phyloP scores from a whole-genome alignment of 2,888 invertebrate species.

The Malacosoma neustria region DNA sequence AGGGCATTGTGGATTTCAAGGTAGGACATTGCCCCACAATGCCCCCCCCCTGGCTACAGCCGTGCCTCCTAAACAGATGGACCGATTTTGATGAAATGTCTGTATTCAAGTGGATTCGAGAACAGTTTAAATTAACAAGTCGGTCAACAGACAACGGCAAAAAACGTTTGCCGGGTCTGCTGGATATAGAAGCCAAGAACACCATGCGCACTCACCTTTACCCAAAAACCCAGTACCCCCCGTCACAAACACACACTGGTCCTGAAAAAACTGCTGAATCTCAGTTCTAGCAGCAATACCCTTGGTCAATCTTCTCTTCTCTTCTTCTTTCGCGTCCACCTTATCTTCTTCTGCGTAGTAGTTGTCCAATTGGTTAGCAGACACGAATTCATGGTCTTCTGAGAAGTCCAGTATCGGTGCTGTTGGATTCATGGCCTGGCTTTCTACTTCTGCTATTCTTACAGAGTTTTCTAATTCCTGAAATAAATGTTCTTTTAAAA shows the following conservation, averaged over 20 bases:
- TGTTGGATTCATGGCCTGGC: constrained; percentile 55
- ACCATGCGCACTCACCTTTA: constrained; percentile 52
- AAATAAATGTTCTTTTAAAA: no score
- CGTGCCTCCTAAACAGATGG: no score
- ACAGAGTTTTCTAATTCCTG: constrained; percentile 57
- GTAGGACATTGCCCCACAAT: no score
- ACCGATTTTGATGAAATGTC: no score
- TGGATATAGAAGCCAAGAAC: constrained; percentile 10
- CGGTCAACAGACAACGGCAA: constrained; percentile 7
- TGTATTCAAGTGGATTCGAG: no score
- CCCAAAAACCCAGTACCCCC: constrained; percentile 67
- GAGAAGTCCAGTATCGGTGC: constrained; percentile 61
- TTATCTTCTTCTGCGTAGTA: constrained; percentile 66
- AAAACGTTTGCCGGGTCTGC: no score
- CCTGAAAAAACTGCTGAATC: constrained; percentile 53
- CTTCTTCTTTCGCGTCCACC: constrained; percentile 57
- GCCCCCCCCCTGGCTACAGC: no score
- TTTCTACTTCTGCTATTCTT: constrained; percentile 44
- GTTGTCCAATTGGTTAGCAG: constrained; percentile 56
- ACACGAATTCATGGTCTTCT: constrained; percentile 70
- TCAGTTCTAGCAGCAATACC: constrained; percentile 52
- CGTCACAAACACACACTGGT: constrained; percentile 64
- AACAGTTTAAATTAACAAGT: no score
- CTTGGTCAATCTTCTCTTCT: constrained; percentile 57
- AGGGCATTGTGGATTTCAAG: no score